phyloP scores from a whole-genome alignment of 2,888 invertebrate genomes.

The Rotaria macrura region DNA sequence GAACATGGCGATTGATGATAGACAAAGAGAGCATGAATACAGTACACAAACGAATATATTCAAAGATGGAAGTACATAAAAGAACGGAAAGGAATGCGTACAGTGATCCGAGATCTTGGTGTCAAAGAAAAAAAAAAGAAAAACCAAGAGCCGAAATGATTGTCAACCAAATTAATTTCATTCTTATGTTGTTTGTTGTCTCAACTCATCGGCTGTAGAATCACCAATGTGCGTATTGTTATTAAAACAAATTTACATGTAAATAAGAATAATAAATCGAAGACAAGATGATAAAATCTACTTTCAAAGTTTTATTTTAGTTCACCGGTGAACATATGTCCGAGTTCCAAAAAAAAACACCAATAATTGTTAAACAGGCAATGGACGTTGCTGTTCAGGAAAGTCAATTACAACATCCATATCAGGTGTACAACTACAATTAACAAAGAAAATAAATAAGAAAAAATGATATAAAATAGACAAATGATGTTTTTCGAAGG shows the following conservation, averaged over 20 bases:
- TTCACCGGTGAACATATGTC: neutral
- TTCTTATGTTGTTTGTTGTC: neutral
- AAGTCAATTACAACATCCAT: conserved; percentile 10
- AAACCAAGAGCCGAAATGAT: neutral
- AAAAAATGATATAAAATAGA: neutral
- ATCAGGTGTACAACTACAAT: conserved; percentile 18
- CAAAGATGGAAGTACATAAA: neutral
- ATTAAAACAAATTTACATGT: neutral
- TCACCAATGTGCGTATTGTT: neutral
- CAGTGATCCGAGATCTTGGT: neutral
- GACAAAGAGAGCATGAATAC: neutral
- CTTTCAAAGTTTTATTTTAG: neutral
- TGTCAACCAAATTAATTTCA: neutral
- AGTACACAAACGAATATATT: neutral
- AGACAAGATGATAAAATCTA: no score
- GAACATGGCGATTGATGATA: neutral
- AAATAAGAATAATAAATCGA: neutral
- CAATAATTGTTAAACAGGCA: neutral
- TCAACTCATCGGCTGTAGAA: neutral
- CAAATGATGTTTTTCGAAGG: neutral
- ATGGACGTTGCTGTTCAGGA: neutral
- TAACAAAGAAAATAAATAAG: neutral
- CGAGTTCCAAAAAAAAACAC: neutral
- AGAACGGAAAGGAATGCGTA: neutral
- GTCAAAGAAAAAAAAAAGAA: neutral